These are phyloP conservation scores for Bufotes viridis DNA, from an alignment of 2,797 vertebrate genomes.

Conservation along the genomic window DNA sequence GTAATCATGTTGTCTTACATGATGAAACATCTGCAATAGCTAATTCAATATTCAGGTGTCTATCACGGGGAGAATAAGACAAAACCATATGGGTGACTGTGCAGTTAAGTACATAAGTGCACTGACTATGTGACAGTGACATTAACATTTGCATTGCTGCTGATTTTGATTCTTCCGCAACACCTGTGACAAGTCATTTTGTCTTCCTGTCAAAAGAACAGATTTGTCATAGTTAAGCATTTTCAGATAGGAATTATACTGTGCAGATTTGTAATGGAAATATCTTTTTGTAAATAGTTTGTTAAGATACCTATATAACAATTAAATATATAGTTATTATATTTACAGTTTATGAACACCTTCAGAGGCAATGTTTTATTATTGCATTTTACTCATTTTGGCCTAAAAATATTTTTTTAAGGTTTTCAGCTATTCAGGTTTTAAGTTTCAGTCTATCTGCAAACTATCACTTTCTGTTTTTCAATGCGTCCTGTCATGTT, in stretches of 20 bases:
- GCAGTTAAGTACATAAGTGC: conserved; percentile 16
- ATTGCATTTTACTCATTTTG: too few species aligned
- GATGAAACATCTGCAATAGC: conserved; percentile 41
- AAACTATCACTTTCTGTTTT: too few species aligned
- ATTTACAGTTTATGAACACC: neutral
- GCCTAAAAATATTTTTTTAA: neutral
- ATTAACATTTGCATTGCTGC: neutral
- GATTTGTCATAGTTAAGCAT: neutral
- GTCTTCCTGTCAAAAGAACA: neutral
- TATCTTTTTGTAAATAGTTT: neutral
- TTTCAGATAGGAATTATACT: neutral
- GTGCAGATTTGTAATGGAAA: neutral
- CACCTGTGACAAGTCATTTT: conserved; percentile 2
- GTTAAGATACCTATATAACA: neutral
- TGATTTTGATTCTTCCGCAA: neutral
- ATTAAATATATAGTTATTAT: neutral
- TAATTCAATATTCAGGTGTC: conserved; percentile 30
- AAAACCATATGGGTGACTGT: conserved; percentile 11
- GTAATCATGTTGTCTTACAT: conserved; percentile 43
- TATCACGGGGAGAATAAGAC: neutral
- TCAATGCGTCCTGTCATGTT: too few species aligned
- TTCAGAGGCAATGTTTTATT: too few species aligned
- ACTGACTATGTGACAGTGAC: neutral
- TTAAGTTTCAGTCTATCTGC: too few species aligned
- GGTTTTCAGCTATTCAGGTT: neutral